These are phyloP conservation scores for Sitophilus oryzae DNA, from an alignment of 1,140 invertebrate species.

Conservation along the genomic window DNA sequence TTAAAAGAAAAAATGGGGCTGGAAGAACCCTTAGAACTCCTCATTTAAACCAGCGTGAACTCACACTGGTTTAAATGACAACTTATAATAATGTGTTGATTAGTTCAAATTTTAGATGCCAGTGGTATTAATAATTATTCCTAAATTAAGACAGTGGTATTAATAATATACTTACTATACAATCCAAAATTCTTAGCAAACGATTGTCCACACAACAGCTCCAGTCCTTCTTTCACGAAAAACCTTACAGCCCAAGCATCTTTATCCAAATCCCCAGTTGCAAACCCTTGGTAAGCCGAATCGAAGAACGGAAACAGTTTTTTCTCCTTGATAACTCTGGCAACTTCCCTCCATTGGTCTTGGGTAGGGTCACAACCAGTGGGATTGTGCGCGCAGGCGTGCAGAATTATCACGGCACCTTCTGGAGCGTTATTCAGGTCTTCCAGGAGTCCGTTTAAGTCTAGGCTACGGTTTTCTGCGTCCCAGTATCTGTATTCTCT, in stretches of 20 bases:
- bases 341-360: slow-evolving; percentile 86
- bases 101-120: no score
- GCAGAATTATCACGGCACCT: slow-evolving; percentile 85
- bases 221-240: slow-evolving; percentile 79
- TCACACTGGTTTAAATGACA: no score
- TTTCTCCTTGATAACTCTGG: slow-evolving; percentile 69
- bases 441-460: slow-evolving; percentile 78
- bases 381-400: slow-evolving; percentile 99
- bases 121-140: no score
- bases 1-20: no score
- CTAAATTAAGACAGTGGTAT: not conserved
- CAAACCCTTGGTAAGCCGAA: slow-evolving; percentile 99
- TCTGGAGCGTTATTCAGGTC: slow-evolving; percentile 67
- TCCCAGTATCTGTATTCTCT: slow-evolving; percentile 93
- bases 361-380: slow-evolving; percentile 93
- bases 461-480: slow-evolving; percentile 62
- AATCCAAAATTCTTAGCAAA: slow-evolving; percentile 99
- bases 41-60: no score
- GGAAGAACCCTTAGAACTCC: no score
- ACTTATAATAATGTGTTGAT: no score
- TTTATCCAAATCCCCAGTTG: slow-evolving; percentile 76
- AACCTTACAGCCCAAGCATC: slow-evolving; percentile 87
- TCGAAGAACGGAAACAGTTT: slow-evolving; percentile 97
- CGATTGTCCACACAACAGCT: slow-evolving; percentile 89
- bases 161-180: slow-evolving; percentile 72